These are phyloP conservation scores for Rhabdornis inornatus DNA, from an alignment of 2,113 vertebrate species.

Conservation along the genomic window DNA sequence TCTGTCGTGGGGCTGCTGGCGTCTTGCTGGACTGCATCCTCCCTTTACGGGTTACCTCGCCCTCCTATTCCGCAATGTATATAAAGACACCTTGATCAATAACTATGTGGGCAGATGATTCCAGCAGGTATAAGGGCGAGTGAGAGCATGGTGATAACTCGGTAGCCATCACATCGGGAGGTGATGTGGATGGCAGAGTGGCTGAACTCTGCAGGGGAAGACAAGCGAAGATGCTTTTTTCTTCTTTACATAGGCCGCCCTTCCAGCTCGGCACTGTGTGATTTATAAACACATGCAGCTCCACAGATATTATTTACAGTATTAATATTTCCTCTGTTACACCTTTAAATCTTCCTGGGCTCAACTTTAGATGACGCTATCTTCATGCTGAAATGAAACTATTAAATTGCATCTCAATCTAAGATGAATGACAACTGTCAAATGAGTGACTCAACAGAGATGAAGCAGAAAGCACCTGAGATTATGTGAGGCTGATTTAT, in stretches of 20 bases:
- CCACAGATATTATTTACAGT: conserved; percentile 62
- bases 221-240: not conserved
- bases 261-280: not conserved
- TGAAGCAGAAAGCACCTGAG: conserved; percentile 45
- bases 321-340: conserved; percentile 64
- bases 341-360: conserved; percentile 59
- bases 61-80: accelerated
- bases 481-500: conserved; percentile 65
- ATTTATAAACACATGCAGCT: conserved; percentile 20
- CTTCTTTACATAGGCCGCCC: not conserved
- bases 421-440: conserved; percentile 68
- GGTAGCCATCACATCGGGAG: not conserved
- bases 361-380: conserved; percentile 19
- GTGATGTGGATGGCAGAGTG: accelerated
- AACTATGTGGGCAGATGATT: not conserved
- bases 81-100: accelerated
- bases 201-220: not conserved
- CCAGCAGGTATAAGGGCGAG: accelerated
- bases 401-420: conserved; percentile 64
- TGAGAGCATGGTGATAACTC: accelerated
- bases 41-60: accelerated
- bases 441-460: conserved; percentile 60
- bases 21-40: accelerated
- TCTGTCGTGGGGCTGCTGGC: accelerated
- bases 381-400: conserved; percentile 62